Percentiles rank a stretch among this genome's conserved stretches.
Conservation (phyloP, 2,797 vertebrate genomes). For the Semaprochilodus insignis region DNA sequence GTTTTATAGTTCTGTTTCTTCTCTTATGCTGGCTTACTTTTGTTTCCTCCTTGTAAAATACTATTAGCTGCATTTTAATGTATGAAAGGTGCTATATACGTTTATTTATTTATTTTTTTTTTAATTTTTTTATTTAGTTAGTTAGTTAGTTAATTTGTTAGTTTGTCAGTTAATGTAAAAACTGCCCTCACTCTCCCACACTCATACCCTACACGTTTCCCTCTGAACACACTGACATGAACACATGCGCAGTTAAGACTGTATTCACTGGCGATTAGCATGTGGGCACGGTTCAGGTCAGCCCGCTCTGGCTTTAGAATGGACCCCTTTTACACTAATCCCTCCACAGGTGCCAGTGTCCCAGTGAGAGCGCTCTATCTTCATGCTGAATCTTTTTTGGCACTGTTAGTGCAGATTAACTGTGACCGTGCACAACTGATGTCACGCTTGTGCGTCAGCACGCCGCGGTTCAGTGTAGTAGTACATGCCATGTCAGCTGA, state of each 20-base stretch:
- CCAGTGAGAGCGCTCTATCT: conserved; percentile 11
- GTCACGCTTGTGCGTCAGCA: neutral
- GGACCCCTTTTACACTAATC: conserved; percentile 45
- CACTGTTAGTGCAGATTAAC: neutral
- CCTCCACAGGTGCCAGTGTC: conserved; percentile 59
- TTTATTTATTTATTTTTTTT: too few species aligned
- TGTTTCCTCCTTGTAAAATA: too few species aligned
- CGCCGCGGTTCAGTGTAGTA: neutral
- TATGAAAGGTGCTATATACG: too few species aligned
- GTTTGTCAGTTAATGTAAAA: too few species aligned
- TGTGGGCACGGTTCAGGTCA: conserved; percentile 48
- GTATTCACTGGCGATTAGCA: conserved; percentile 40
- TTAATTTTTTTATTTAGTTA: too few species aligned
- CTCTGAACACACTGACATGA: neutral
- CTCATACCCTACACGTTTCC: too few species aligned
- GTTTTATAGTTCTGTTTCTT: too few species aligned
- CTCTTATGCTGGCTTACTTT: too few species aligned
- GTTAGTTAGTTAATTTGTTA: too few species aligned
- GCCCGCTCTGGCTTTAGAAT: conserved; percentile 38
- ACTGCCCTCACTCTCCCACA: too few species aligned
- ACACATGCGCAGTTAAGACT: neutral
- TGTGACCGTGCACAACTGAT: neutral
- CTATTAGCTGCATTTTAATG: too few species aligned
- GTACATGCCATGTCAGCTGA: neutral
- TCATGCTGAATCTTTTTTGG: conserved; percentile 6